phyloP scores from a whole-genome alignment of 2,113 vertebrate genomes.

The Chaetodon trifascialis region DNA sequence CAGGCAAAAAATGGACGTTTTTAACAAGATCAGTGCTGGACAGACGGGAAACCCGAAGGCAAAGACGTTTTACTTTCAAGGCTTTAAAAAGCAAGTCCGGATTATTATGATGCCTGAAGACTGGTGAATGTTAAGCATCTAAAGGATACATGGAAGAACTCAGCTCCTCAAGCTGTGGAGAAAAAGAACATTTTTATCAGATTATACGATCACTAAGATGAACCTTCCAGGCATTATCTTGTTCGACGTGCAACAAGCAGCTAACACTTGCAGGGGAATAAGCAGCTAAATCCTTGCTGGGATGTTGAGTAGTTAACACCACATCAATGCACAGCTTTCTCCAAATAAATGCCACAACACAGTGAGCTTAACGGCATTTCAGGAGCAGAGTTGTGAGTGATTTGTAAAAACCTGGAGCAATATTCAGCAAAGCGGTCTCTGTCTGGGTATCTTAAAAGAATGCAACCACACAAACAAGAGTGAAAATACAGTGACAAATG shows the following conservation, averaged over 20 bases:
- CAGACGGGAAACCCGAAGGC: not conserved
- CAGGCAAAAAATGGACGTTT: not conserved
- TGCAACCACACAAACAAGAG: no score
- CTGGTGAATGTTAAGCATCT: no score
- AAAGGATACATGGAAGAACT: constrained; percentile 99
- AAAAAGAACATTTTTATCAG: constrained; percentile 26
- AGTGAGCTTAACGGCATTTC: not conserved
- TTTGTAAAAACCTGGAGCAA: no score
- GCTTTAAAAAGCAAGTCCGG: not conserved
- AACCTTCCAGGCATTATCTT: not conserved
- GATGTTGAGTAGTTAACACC: not conserved
- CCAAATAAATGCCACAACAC: not conserved
- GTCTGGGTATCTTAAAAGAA: no score
- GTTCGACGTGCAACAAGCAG: not conserved
- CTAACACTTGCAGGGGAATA: not conserved
- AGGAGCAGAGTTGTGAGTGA: not conserved
- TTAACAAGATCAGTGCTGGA: not conserved
- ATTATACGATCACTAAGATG: not conserved
- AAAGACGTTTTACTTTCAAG: not conserved
- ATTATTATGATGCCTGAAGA: no score
- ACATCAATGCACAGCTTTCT: not conserved
- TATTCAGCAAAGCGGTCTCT: not conserved
- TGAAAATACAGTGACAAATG: not conserved
- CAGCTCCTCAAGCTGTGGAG: constrained; percentile 95
- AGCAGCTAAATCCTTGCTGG: constrained; percentile 23